Conservation (phyloP, 1,140 invertebrate genomes). For the Bombus ignitus region DNA sequence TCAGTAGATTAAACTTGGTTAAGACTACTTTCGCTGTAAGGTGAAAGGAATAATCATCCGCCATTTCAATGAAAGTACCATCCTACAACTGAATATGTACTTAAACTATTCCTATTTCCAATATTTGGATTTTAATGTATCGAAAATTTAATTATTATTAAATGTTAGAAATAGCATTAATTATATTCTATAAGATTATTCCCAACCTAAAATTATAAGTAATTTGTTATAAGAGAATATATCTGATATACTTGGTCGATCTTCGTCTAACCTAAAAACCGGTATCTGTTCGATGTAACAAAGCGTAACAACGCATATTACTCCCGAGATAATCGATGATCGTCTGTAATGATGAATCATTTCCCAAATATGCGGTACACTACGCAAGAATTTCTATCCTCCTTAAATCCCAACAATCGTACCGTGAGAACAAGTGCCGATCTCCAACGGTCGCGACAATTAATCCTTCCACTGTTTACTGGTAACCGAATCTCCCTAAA, state of each 20-base stretch:
- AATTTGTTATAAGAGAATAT: neutral
- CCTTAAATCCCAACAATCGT: neutral
- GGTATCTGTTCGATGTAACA: neutral
- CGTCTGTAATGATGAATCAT: constrained; percentile 3
- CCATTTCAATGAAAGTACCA: constrained; percentile 10
- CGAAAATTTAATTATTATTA: neutral
- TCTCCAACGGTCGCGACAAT: neutral
- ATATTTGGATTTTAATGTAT: neutral
- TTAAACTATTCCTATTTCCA: neutral
- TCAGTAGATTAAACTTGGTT: neutral
- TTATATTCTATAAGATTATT: neutral
- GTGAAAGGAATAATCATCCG: neutral
- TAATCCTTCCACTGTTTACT: neutral
- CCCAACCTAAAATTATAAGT: neutral
- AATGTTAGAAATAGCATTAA: neutral
- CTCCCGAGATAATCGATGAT: neutral
- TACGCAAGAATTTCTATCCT: neutral
- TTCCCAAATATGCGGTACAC: neutral
- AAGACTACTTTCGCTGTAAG: neutral
- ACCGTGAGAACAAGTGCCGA: neutral
- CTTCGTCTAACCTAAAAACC: constrained; percentile 46
- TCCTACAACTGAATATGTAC: neutral
- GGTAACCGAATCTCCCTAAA: too few species aligned
- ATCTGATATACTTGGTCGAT: neutral
- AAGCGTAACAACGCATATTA: neutral